Evolutionary conservation across 1,140 invertebrate genomes (phyloP).

Genomic region (Listronotus bonariensis): DNA sequence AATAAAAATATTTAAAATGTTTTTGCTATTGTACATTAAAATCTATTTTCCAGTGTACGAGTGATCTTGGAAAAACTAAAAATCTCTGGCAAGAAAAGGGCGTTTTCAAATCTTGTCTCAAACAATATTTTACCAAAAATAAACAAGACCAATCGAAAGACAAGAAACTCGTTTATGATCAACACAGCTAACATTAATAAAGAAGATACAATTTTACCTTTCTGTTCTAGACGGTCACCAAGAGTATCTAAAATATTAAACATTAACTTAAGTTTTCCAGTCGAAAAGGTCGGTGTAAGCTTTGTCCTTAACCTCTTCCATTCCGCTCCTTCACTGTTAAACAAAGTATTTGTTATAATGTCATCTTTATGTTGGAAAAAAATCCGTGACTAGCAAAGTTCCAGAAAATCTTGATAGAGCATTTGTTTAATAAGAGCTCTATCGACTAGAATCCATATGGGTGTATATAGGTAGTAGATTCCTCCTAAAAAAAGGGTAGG

Average conservation of each 20-base stretch:
- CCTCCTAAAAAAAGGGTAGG: slow-evolving; percentile 23
- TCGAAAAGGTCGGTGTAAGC: slow-evolving; percentile 24
- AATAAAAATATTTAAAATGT: too few relatives aligned
- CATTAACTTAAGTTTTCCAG: slow-evolving; percentile 28
- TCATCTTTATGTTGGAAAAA: slow-evolving; percentile 23
- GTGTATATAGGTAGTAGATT: slow-evolving; percentile 17
- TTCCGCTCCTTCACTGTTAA: slow-evolving; percentile 14
- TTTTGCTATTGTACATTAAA: too few relatives aligned
- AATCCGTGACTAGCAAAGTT: slow-evolving; percentile 13
- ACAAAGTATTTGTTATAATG: slow-evolving; percentile 17
- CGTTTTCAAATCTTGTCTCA: too few relatives aligned
- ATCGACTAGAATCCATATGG: slow-evolving; percentile 23
- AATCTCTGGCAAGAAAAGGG: too few relatives aligned
- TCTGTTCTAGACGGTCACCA: slow-evolving; percentile 10
- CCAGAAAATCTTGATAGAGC: slow-evolving; percentile 15
- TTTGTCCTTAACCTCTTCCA: slow-evolving; percentile 28
- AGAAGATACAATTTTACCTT: slow-evolving; percentile 2
- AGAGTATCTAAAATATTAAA: slow-evolving; percentile 12
- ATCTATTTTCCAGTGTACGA: too few relatives aligned
- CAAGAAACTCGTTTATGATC: too few relatives aligned
- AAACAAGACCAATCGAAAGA: too few relatives aligned
- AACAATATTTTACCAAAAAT: too few relatives aligned
- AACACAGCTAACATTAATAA: too few relatives aligned
- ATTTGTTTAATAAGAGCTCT: slow-evolving; percentile 19
- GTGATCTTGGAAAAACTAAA: too few relatives aligned